These are phyloP conservation scores for Condylostylus longicornis DNA, from an alignment of 1,140 invertebrate genomes.

Conservation along the genomic window DNA sequence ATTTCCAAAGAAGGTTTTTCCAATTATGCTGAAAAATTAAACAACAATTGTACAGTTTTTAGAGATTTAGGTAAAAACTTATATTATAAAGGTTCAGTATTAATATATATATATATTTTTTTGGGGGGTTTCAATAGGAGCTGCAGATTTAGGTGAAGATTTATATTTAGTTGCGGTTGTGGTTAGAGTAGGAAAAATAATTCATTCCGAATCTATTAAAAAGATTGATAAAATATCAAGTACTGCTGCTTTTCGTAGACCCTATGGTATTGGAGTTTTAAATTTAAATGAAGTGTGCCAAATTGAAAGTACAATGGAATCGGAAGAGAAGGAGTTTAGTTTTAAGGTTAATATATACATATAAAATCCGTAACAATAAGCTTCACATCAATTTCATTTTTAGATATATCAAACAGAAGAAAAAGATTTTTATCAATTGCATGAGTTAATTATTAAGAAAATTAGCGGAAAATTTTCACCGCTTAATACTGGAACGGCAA, in stretches of 20 bases:
- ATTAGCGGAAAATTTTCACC: slow-evolving; percentile 68
- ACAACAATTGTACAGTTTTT: slow-evolving; percentile 78
- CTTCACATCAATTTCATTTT: slow-evolving; percentile 9
- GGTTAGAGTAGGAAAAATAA: slow-evolving; percentile 72
- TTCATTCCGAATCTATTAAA: slow-evolving; percentile 59
- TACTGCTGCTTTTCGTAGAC: slow-evolving; percentile 43
- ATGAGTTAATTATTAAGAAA: slow-evolving; percentile 73
- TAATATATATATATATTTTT: slow-evolving; percentile 2
- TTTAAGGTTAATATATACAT: slow-evolving; percentile 38
- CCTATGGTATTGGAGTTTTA: slow-evolving; percentile 70
- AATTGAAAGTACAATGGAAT: slow-evolving; percentile 42
- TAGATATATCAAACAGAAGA: slow-evolving; percentile 75
- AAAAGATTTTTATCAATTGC: slow-evolving; percentile 78
- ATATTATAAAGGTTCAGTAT: background rate
- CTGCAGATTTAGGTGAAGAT: slow-evolving; percentile 63
- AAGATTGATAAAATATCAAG: slow-evolving; percentile 36
- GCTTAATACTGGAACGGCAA: slow-evolving; percentile 29
- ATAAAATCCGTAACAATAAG: background rate
- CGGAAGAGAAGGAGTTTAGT: slow-evolving; percentile 53
- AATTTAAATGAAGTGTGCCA: slow-evolving; percentile 41
- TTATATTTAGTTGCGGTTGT: slow-evolving; percentile 77
- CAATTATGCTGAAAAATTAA: slow-evolving; percentile 73
- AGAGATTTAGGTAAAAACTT: slow-evolving; percentile 38
- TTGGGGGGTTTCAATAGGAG: slow-evolving; percentile 47
- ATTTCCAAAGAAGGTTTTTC: slow-evolving; percentile 81